Conservation (phyloP, 2,888 invertebrate genomes). For the Limnephilus marmoratus region DNA sequence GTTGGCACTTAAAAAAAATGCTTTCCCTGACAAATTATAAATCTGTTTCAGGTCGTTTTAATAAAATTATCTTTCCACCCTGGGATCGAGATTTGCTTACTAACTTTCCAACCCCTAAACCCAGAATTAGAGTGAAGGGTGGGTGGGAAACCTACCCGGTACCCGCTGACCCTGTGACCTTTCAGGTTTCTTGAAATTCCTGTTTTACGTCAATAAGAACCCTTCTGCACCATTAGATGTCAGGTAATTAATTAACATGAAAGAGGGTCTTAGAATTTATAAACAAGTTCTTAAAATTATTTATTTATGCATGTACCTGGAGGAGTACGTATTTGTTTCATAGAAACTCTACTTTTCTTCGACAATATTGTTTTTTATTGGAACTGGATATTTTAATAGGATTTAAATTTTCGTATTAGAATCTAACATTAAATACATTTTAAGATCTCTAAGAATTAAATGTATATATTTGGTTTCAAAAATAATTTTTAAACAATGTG, state of each 20-base stretch:
- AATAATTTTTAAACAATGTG: too few relatives aligned
- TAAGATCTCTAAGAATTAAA: too few relatives aligned
- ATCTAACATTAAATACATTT: too few relatives aligned
- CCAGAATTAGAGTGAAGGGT: neutral
- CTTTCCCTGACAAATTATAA: neutral
- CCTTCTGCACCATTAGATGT: neutral
- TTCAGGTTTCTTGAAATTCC: neutral
- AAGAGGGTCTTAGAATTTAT: neutral
- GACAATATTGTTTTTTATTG: neutral
- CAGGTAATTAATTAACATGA: constrained; percentile 2
- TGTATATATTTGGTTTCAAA: too few relatives aligned
- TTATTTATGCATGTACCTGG: neutral
- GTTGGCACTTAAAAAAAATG: neutral
- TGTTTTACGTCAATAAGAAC: neutral
- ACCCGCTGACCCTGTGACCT: neutral
- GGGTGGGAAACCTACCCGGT: neutral
- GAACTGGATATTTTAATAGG: too few relatives aligned
- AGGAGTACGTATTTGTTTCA: neutral
- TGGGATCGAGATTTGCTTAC: neutral
- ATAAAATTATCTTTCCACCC: neutral
- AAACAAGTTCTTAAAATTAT: neutral
- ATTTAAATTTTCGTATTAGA: too few relatives aligned
- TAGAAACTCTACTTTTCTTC: neutral
- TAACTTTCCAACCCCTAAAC: neutral
- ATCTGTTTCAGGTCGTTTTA: neutral